phyloP scores from a whole-genome alignment of 2,113 vertebrate species.

The Larimichthys polyactis region DNA sequence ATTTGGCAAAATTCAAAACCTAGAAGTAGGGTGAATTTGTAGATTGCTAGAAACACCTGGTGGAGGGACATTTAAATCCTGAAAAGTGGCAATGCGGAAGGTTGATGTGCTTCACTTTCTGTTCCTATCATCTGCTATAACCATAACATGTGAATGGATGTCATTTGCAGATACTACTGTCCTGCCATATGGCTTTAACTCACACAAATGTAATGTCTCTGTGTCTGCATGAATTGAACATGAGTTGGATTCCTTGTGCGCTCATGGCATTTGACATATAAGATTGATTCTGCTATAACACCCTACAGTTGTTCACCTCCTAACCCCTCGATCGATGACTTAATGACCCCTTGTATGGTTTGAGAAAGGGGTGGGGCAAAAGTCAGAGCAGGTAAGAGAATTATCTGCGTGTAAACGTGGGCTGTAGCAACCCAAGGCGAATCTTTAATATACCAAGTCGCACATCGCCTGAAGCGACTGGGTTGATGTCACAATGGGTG shows the following conservation, averaged over 20 bases:
- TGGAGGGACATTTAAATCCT: slow-evolving; percentile 9
- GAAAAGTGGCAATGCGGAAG: slow-evolving; percentile 3
- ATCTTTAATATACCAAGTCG: neutral
- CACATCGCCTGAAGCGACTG: neutral
- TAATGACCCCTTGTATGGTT: slow-evolving; percentile 42
- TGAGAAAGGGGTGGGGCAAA: neutral
- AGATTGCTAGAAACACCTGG: neutral
- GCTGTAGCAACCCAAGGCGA: neutral
- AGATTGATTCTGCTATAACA: neutral
- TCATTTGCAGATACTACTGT: neutral
- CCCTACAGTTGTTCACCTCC: slow-evolving; percentile 27
- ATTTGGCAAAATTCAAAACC: neutral
- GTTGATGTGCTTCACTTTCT: slow-evolving; percentile 3
- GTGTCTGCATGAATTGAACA: neutral
- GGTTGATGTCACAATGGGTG: neutral
- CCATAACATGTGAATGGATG: neutral
- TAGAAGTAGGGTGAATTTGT: neutral
- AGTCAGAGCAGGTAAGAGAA: neutral
- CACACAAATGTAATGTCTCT: neutral
- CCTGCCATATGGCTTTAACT: neutral
- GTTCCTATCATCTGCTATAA: neutral
- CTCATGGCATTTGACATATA: neutral
- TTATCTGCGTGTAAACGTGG: slow-evolving; percentile 15
- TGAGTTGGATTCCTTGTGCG: neutral
- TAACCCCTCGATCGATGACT: slow-evolving; percentile 52